Conservation (phyloP, 2,888 invertebrate genomes). For the Furcula furcula region DNA sequence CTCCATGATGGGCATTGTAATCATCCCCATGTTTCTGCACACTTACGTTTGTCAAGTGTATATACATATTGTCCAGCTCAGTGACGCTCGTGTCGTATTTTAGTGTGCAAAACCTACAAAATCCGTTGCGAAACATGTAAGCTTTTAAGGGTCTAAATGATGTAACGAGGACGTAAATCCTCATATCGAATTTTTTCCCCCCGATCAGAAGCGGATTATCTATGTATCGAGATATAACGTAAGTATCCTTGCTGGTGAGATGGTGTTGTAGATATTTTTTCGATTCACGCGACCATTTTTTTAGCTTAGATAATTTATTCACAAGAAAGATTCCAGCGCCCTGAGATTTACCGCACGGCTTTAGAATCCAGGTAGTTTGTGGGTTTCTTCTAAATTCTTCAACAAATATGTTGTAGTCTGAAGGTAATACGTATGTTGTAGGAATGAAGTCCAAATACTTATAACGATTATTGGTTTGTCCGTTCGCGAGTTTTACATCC, state of each 20-base stretch:
- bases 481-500: constrained; percentile 67
- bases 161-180: constrained; percentile 94
- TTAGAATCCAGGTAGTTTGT: constrained; percentile 97
- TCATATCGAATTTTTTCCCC: constrained; percentile 96
- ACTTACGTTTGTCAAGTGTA: constrained; percentile 97
- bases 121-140: constrained; percentile 94
- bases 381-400: constrained; percentile 96
- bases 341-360: constrained; percentile 96
- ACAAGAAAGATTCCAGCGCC: constrained; percentile 96
- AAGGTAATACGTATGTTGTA: constrained; percentile 95
- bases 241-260: constrained; percentile 89
- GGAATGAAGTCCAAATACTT: constrained; percentile 94
- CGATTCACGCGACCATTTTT: constrained; percentile 93
- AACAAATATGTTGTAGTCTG: constrained; percentile 97
- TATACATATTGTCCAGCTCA: constrained; percentile 94
- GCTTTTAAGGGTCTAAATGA: constrained; percentile 96
- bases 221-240: constrained; percentile 97
- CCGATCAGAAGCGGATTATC: constrained; percentile 96
- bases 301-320: constrained; percentile 95
- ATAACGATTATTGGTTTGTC: constrained; percentile 86
- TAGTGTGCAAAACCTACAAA: constrained; percentile 97
- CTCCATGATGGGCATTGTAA: constrained; percentile 95
- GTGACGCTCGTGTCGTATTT: constrained; percentile 94
- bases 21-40: constrained; percentile 97
- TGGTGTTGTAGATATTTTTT: constrained; percentile 92